These are phyloP conservation scores for Malurus melanocephalus DNA, from an alignment of 2,113 vertebrate genomes.

Conservation along the genomic window DNA sequence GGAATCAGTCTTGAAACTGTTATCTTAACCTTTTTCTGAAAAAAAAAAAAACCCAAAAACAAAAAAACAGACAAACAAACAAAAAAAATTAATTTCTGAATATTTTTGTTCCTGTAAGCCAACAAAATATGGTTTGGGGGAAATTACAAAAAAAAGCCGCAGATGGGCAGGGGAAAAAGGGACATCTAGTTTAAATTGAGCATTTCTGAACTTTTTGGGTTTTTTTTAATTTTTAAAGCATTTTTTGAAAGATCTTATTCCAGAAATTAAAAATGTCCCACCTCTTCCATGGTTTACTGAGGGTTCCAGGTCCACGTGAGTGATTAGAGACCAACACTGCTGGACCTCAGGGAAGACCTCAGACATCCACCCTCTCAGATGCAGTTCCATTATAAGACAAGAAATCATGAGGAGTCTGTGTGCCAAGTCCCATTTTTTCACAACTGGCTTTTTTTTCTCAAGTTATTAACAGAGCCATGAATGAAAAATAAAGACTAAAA, in stretches of 20 bases:
- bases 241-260: not conserved
- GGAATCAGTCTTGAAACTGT: not conserved
- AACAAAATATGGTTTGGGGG: too few relatives aligned
- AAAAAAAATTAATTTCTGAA: not conserved
- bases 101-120: too few relatives aligned
- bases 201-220: too few relatives aligned
- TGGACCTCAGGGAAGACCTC: not conserved
- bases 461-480: accelerated
- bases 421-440: not conserved
- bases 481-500: not conserved
- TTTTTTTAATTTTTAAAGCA: not conserved
- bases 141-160: too few relatives aligned
- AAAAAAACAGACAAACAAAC: too few relatives aligned
- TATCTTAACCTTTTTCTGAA: not conserved
- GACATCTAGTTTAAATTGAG: not conserved
- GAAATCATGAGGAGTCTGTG: not conserved
- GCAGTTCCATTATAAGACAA: not conserved
- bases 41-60: not conserved
- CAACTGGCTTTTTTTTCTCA: not conserved
- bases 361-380: not conserved
- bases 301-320: accelerated
- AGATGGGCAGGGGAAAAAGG: accelerated
- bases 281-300: not conserved
- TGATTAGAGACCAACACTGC: not conserved
- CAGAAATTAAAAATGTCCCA: not conserved